phyloP scores from a whole-genome alignment of 2,888 invertebrate species.

The Luperina testacea region DNA sequence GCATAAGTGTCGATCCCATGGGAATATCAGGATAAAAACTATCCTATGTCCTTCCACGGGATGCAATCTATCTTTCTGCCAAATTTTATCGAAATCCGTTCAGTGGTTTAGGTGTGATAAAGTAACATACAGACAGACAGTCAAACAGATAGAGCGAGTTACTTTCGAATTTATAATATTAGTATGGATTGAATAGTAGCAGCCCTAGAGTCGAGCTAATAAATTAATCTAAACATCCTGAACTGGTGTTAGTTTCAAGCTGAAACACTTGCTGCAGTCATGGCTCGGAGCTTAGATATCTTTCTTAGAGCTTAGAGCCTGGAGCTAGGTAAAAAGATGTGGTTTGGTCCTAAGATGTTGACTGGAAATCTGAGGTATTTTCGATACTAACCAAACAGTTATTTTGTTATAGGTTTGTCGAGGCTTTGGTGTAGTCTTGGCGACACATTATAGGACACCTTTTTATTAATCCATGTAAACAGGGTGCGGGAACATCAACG shows the following conservation, averaged over 20 bases:
- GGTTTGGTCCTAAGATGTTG: not conserved
- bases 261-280: conserved; percentile 47
- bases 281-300: conserved; percentile 18
- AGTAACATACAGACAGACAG: no score
- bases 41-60: no score
- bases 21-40: no score
- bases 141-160: no score
- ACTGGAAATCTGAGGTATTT: not conserved
- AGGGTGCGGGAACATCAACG: no score
- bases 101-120: no score
- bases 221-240: conserved; percentile 56
- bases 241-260: conserved; percentile 41
- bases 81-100: no score
- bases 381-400: not conserved
- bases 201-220: conserved; percentile 42
- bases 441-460: not conserved
- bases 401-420: not conserved
- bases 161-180: no score
- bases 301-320: conserved; percentile 1
- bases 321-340: conserved; percentile 20
- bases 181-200: not conserved
- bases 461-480: no score
- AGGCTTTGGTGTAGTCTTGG: not conserved
- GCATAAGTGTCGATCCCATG: no score
- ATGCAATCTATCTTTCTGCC: no score